These are phyloP conservation scores for Semibalanus balanoides DNA, from an alignment of 1,140 invertebrate species.

Conservation along the genomic window DNA sequence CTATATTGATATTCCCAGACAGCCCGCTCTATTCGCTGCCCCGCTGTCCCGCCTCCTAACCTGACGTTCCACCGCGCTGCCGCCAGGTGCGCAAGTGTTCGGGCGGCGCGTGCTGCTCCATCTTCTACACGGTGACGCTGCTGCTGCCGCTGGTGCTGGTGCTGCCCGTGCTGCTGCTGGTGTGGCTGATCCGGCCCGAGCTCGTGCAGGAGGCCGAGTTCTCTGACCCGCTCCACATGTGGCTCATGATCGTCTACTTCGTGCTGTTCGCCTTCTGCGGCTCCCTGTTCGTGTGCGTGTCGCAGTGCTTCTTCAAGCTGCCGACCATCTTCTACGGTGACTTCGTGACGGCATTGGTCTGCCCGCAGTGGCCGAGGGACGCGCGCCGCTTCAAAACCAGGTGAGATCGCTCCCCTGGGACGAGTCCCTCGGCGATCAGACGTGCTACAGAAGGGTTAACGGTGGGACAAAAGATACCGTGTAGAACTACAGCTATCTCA, in stretches of 20 bases:
- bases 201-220: too few species aligned
- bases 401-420: neutral
- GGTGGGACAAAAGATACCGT: too few species aligned
- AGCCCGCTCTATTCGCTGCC: too few species aligned
- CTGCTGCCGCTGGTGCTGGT: neutral
- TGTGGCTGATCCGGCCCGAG: neutral
- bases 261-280: neutral
- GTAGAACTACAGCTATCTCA: too few species aligned
- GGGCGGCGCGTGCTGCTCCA: neutral
- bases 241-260: neutral
- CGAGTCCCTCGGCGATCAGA: too few species aligned
- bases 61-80: too few species aligned
- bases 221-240: neutral
- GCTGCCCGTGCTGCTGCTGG: neutral
- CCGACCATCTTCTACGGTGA: neutral
- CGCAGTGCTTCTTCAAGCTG: constrained; percentile 1
- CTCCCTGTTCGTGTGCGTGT: neutral
- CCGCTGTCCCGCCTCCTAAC: too few species aligned
- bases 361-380: neutral
- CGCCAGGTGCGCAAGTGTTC: neutral
- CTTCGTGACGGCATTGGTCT: neutral
- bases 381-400: neutral
- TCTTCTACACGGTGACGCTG: neutral
- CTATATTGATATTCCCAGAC: too few species aligned
- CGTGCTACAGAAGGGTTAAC: too few species aligned